These are phyloP conservation scores for Holotrichia oblita DNA, from an alignment of 1,140 invertebrate genomes.

Conservation along the genomic window DNA sequence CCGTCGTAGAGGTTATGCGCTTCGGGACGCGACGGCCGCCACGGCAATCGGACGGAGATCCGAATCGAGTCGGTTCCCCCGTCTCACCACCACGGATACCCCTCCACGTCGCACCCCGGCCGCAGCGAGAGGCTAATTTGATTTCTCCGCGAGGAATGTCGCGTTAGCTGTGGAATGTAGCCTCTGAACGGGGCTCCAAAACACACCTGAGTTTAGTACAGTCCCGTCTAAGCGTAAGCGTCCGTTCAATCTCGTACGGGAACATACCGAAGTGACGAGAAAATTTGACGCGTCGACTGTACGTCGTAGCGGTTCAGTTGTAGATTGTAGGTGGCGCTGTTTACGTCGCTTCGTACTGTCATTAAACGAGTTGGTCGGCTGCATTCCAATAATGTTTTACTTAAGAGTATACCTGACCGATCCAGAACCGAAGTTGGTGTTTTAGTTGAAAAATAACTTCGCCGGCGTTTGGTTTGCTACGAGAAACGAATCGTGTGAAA, in stretches of 20 bases:
- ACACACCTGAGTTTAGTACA: constrained; percentile 60
- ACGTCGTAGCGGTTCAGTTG: constrained; percentile 49
- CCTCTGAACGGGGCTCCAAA: constrained; percentile 56
- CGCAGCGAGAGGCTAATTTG: constrained; percentile 55
- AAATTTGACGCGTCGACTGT: constrained; percentile 51
- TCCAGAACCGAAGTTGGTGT: constrained; percentile 56
- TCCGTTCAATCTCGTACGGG: no score
- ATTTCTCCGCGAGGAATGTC: constrained; percentile 59
- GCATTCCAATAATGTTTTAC: constrained; percentile 60
- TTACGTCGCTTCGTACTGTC: background rate
- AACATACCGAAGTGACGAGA: constrained; percentile 38
- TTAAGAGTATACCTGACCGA: constrained; percentile 60
- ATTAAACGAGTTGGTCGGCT: constrained; percentile 48
- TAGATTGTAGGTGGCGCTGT: constrained; percentile 41
- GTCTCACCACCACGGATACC: background rate
- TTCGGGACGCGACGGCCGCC: background rate
- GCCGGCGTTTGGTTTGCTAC: constrained; percentile 49
- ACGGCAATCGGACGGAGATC: background rate
- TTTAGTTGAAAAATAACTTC: constrained; percentile 57
- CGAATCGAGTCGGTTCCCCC: background rate
- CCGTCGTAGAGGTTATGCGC: constrained; percentile 7
- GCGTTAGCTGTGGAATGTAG: constrained; percentile 58
- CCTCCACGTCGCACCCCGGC: no score
- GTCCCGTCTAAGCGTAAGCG: constrained; percentile 40
- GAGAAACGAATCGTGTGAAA: no score